phyloP scores from a whole-genome alignment of 2,113 vertebrate species.

The Chionis minor region DNA sequence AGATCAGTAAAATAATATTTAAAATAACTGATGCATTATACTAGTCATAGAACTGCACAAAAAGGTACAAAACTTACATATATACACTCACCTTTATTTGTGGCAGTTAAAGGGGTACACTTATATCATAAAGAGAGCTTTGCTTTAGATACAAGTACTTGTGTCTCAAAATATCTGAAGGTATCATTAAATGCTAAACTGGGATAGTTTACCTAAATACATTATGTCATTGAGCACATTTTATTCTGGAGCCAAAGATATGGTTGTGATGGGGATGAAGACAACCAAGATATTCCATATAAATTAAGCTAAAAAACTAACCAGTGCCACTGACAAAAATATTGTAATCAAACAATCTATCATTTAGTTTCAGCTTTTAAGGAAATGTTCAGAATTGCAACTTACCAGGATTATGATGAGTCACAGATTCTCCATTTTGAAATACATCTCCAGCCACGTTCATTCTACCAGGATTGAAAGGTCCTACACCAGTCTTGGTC shows the following conservation, averaged over 20 bases:
- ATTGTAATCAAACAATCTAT: not conserved
- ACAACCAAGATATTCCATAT: not conserved
- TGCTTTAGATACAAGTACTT: not conserved
- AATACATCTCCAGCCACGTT: constrained; percentile 85
- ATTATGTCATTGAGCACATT: not conserved
- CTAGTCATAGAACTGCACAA: not conserved
- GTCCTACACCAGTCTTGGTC: constrained; percentile 83
- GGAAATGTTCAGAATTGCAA: not conserved
- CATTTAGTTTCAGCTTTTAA: not conserved
- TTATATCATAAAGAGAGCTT: not conserved
- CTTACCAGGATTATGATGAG: constrained; percentile 91
- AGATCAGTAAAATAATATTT: not conserved
- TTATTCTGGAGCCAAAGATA: not conserved
- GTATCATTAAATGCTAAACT: not conserved
- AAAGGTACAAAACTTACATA: not conserved
- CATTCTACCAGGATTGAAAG: constrained; percentile 95
- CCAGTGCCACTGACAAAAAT: not conserved
- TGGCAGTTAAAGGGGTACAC: not conserved
- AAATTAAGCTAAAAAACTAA: not conserved
- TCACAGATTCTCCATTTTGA: constrained; percentile 92
- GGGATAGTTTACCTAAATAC: not conserved
- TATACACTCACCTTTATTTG: not conserved
- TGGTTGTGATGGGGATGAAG: not conserved
- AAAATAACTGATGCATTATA: not conserved
- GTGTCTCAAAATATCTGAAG: not conserved